Percentiles rank a stretch among this genome's conserved stretches.
Conservation (phyloP, 2,888 invertebrate genomes). For the Chrysolina americana region DNA sequence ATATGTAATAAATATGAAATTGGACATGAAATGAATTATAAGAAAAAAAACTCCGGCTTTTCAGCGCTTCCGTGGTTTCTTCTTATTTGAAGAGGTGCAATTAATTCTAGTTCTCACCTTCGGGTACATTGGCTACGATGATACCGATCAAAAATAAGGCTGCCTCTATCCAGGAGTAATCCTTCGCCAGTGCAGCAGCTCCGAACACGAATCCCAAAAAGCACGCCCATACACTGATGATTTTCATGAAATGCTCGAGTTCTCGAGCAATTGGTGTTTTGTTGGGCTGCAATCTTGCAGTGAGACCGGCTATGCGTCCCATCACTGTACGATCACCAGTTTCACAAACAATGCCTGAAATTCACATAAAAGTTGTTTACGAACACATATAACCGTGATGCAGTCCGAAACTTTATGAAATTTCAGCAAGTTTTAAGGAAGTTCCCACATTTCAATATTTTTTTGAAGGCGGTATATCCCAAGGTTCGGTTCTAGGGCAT, state of each 20-base stretch:
- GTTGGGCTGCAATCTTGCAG: slow-evolving; percentile 74
- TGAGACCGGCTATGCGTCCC: slow-evolving; percentile 77
- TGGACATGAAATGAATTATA: too few species aligned
- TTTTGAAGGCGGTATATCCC: neutral
- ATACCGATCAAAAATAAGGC: slow-evolving; percentile 79
- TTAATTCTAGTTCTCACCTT: slow-evolving; percentile 68
- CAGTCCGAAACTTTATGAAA: neutral
- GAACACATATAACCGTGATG: neutral
- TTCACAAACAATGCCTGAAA: slow-evolving; percentile 68
- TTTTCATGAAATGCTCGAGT: slow-evolving; percentile 80
- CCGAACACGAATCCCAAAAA: slow-evolving; percentile 72
- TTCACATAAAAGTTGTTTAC: neutral
- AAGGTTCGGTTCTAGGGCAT: neutral
- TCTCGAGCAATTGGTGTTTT: slow-evolving; percentile 83
- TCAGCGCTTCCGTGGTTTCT: too few species aligned
- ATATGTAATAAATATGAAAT: too few species aligned
- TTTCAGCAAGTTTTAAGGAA: neutral
- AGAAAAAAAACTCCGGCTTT: too few species aligned
- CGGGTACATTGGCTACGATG: slow-evolving; percentile 82
- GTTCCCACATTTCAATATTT: neutral
- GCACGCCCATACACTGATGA: slow-evolving; percentile 77
- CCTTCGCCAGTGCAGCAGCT: slow-evolving; percentile 75
- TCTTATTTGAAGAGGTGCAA: too few species aligned
- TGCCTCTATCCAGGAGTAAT: slow-evolving; percentile 80
- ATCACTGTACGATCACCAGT: slow-evolving; percentile 76